Evolutionary conservation across 2,113 vertebrate genomes (phyloP).

Genomic region (Chroicocephalus ridibundus): DNA sequence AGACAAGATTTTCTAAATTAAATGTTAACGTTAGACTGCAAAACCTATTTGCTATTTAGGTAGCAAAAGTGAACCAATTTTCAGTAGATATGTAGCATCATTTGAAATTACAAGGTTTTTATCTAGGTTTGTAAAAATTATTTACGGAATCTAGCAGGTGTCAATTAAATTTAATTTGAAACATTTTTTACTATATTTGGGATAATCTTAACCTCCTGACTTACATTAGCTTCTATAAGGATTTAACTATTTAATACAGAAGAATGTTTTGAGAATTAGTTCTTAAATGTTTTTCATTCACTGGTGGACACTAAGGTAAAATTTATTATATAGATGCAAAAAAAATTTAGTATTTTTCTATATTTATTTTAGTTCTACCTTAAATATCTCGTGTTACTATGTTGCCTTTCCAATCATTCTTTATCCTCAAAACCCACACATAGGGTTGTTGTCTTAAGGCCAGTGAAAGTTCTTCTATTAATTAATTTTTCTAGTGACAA

Average conservation of each 20-base stretch:
- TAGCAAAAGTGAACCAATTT: background rate
- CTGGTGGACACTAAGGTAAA: background rate
- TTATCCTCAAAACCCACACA: background rate
- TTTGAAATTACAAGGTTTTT: background rate
- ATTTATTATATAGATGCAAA: background rate
- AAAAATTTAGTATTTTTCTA: background rate
- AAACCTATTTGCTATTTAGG: background rate
- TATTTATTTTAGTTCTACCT: background rate
- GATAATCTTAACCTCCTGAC: background rate
- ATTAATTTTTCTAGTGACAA: slow-evolving; percentile 54
- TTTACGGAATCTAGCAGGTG: background rate
- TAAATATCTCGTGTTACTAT: background rate
- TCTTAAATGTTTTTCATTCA: background rate
- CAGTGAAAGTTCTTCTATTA: slow-evolving; percentile 29
- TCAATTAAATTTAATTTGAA: background rate
- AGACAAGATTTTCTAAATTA: background rate
- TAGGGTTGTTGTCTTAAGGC: background rate
- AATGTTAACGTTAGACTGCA: background rate
- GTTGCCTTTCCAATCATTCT: background rate
- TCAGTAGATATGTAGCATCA: background rate
- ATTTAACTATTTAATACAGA: background rate
- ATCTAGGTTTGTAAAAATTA: background rate
- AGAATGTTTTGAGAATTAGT: background rate
- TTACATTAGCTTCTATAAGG: background rate
- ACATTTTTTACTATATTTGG: background rate